Base-by-base conservation (phyloP, 2,113 vertebrate genomes). In the Sturnira hondurensis region DNA sequence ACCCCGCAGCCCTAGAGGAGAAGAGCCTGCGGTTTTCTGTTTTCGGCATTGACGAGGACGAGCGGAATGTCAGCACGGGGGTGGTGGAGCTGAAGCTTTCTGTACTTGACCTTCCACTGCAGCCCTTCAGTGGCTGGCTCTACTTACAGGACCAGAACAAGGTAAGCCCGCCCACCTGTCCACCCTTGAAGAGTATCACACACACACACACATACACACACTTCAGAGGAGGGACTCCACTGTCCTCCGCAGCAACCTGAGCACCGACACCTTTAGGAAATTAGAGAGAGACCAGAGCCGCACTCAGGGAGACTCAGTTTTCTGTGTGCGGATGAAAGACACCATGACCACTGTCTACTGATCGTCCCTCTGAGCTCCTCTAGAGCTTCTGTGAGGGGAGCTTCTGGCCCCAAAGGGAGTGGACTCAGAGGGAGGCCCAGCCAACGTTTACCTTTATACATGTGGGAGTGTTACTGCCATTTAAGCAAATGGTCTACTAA, bases 131-230 rank as follows among this genome's bases (percentile, higher is more conserved):
- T 0, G 99, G 99, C 93, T 99, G 99, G 99, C 99, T 99, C 33
- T 99, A 99, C 98, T 98, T 99, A 36, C 99, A 99, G 96, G 99
- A 99, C 95, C 98, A 98, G 95, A 99, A 99, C 97, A 99, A 99
- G 99, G 99, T 99, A 43, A 78, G 86, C 0, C 6, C 1, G 33
- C 71, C 67, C n/a, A 1, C 4, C 12, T 0, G 0, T 12, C 22
- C 26, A 0, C 28, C 52, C 17, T 0, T 0, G 28, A 16, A 19
- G 78, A 50, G 11, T 0, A 1, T 13, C 50, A 17, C 50, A 17
- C 50, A 16, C 50, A 16, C 50, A 52, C 50, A 19, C 4, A 17
- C 26, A 24, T 2, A 13, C 4, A 0, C 1, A 13, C 15, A 1
- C 56, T 26, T 43, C 19, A 14, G 47, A 16, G 8, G 11, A 54